Evolutionary conservation across 2,113 vertebrate species (phyloP).

Genomic region (Nothocercus julius): DNA sequence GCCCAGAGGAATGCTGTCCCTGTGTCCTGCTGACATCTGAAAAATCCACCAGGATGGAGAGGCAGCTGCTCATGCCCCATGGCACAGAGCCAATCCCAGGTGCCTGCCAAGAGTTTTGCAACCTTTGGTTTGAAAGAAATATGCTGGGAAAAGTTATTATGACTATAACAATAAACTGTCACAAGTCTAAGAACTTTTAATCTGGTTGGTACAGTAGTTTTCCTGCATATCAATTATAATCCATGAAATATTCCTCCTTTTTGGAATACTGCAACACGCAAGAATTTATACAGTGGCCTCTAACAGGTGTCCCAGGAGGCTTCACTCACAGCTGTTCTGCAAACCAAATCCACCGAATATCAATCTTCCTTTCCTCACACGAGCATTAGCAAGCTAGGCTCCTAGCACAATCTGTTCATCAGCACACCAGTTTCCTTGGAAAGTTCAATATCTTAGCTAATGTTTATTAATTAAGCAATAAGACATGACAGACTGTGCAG

Average conservation of each 20-base stretch:
- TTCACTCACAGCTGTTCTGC: constrained; percentile 59
- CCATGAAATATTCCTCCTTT: constrained; percentile 7
- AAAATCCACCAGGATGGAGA: constrained; percentile 44
- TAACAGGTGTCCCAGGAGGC: constrained; percentile 60
- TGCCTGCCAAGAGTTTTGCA: constrained; percentile 36
- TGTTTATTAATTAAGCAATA: constrained; percentile 76
- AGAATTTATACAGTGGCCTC: constrained; percentile 55
- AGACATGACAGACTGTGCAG: constrained; percentile 57
- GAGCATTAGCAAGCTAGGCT: constrained; percentile 30
- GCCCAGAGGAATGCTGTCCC: background rate
- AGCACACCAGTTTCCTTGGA: constrained; percentile 37
- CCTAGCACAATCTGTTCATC: constrained; percentile 55
- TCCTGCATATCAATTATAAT: constrained; percentile 40
- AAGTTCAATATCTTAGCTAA: constrained; percentile 68
- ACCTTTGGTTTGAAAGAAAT: background rate
- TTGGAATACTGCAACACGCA: background rate
- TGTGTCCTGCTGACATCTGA: constrained; percentile 52
- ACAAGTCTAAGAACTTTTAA: constrained; percentile 16
- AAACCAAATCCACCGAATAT: constrained; percentile 50
- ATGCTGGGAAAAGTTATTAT: background rate
- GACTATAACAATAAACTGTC: background rate
- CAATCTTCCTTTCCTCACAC: constrained; percentile 60
- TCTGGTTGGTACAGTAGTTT: constrained; percentile 33
- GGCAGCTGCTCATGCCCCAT: constrained; percentile 42
- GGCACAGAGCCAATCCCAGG: background rate